Base-by-base conservation (phyloP, 2,888 invertebrate species). In the Drosophila rellima region DNA sequence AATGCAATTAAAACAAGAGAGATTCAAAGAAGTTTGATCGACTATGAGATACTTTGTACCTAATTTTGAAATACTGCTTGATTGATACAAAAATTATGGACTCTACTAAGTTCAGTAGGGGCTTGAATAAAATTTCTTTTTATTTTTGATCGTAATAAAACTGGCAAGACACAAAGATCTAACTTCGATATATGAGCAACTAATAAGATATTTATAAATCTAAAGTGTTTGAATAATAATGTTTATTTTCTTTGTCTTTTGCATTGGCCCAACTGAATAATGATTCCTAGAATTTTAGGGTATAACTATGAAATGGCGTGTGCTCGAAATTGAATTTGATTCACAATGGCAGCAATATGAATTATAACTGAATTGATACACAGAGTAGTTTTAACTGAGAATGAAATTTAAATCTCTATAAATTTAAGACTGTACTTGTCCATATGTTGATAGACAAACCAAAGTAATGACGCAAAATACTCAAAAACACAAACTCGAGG, bases 1-100 rank as follows among this genome's bases (percentile, higher is more conserved):
- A 45, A 10, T 52, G 60, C 51, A 67, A 62, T 59, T 26, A 23
- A 31, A 55, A 42, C 54, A 42, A 31, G 18, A n/a, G 1, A 11
- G 20, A 11, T 40, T 3, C 1, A 6, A 3, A 2, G 5, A 18
- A 33, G 5, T 18, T 2, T 44, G 31, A 11, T 33, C 13, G 45
- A 23, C 23, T 8, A 2, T 2, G 6, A 15, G 29, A 23, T 55
- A 42, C 55, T n/a, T 7, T 23, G 15, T 6, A 42, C 10, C 2
- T 3, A 7, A 33, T 11, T 15, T 1, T 11, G 1, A 1, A 20
- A 23, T 23, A 20, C 13, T 1, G 5, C 6, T 18, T 37, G 37
- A 37, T 6, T n/a, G n/a, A n/a, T n/a, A n/a, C n/a, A n/a, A n/a
- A n/a, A n/a, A n/a, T n/a, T n/a, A n/a, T n/a, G n/a, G n/a, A n/a